Percentiles rank a stretch among this genome's conserved stretches.
phyloP scores from a whole-genome alignment of 1,140 invertebrate species.

The Tetragonula clypearis region DNA sequence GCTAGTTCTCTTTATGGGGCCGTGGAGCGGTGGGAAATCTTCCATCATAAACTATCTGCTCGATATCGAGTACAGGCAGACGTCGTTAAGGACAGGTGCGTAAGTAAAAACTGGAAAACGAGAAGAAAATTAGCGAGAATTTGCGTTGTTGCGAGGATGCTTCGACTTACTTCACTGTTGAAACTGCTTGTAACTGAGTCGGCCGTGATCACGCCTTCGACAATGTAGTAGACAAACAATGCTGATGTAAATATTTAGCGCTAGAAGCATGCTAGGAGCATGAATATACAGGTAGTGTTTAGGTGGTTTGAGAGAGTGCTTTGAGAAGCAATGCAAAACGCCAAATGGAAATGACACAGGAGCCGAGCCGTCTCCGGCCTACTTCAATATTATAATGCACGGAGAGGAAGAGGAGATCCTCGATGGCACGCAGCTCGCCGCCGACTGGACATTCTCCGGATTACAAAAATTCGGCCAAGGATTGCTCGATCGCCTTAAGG shows the following conservation, averaged over 20 bases:
- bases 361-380: slow-evolving; percentile 95
- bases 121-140: slow-evolving; percentile 12
- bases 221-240: background rate
- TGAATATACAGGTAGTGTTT: slow-evolving; percentile 68
- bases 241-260: slow-evolving; percentile 32
- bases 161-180: slow-evolving; percentile 11
- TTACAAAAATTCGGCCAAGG: slow-evolving; percentile 97
- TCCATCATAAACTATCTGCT: slow-evolving; percentile 96
- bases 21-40: slow-evolving; percentile 97
- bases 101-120: slow-evolving; percentile 33
- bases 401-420: slow-evolving; percentile 92
- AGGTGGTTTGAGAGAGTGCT: slow-evolving; percentile 69
- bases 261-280: slow-evolving; percentile 60
- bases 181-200: slow-evolving; percentile 30
- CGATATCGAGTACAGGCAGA: slow-evolving; percentile 91
- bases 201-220: slow-evolving; percentile 18
- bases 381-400: slow-evolving; percentile 96
- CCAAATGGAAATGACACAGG: slow-evolving; percentile 83
- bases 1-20: slow-evolving; percentile 95
- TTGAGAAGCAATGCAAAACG: slow-evolving; percentile 67
- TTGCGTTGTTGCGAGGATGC: slow-evolving; percentile 29
- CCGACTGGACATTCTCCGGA: slow-evolving; percentile 96
- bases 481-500: slow-evolving; percentile 93
- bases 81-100: slow-evolving; percentile 92
- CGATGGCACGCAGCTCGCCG: slow-evolving; percentile 95